Conservation (phyloP, 2,113 vertebrate species). For the Zosterops japonicus region DNA sequence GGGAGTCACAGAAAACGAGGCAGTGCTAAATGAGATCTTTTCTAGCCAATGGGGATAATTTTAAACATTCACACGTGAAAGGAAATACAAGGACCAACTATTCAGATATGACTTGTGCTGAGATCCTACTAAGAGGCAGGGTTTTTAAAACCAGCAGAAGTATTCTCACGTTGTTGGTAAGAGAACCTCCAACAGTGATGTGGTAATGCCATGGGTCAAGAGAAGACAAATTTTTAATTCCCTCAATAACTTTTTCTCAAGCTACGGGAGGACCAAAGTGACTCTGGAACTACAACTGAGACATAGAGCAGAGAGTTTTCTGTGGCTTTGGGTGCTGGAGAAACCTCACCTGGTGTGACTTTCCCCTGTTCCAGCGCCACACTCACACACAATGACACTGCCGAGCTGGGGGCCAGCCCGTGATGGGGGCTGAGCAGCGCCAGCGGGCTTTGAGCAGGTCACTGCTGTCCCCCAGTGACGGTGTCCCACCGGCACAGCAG, state of each 20-base stretch:
- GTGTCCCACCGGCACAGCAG: neutral
- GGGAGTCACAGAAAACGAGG: neutral
- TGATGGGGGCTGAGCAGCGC: accelerated
- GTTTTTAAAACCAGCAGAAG: neutral
- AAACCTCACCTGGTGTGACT: neutral
- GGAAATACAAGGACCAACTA: neutral
- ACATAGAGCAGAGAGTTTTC: neutral
- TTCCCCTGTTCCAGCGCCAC: accelerated
- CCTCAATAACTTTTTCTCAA: neutral
- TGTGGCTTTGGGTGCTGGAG: neutral
- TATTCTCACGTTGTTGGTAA: neutral
- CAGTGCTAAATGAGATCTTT: neutral
- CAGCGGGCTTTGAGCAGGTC: neutral
- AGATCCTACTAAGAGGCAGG: neutral
- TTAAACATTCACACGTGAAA: neutral
- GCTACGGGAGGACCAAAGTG: accelerated
- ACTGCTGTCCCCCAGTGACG: too few species aligned
- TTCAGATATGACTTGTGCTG: neutral
- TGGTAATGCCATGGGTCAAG: neutral
- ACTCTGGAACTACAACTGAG: accelerated
- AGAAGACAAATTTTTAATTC: neutral
- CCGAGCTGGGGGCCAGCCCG: accelerated
- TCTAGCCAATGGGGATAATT: neutral
- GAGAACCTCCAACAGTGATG: neutral
- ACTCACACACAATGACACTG: accelerated